phyloP scores from a whole-genome alignment of 1,140 invertebrate species.

The Radopholus similis region DNA sequence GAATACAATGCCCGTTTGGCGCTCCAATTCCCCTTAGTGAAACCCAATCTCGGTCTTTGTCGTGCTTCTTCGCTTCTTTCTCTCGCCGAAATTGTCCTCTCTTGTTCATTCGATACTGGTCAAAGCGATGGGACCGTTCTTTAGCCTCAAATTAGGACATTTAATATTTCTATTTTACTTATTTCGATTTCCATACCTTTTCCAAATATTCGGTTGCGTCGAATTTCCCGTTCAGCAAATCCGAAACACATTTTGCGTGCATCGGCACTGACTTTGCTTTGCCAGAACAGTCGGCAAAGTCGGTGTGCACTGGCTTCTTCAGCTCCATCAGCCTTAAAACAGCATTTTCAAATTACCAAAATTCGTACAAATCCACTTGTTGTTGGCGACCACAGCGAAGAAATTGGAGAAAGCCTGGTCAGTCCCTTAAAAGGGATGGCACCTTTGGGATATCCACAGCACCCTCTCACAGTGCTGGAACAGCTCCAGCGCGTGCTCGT shows the following conservation, averaged over 20 bases:
- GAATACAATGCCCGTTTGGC: neutral
- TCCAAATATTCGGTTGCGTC: neutral
- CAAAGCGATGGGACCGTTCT: neutral
- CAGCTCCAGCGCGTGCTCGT: slow-evolving; percentile 4
- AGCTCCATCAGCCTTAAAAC: slow-evolving; percentile 23
- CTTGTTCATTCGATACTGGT: slow-evolving; percentile 1
- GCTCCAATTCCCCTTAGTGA: neutral
- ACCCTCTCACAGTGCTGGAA: slow-evolving; percentile 19
- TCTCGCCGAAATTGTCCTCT: slow-evolving; percentile 1
- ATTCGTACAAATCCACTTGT: neutral
- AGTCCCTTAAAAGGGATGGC: neutral
- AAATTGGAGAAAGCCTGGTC: slow-evolving; percentile 19
- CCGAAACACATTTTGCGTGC: slow-evolving; percentile 28
- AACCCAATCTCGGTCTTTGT: neutral
- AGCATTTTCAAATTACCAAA: neutral
- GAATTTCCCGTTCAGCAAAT: slow-evolving; percentile 9
- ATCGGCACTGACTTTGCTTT: slow-evolving; percentile 16
- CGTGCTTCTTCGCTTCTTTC: too few relatives aligned
- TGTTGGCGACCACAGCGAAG: slow-evolving; percentile 13
- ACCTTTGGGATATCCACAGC: too few relatives aligned
- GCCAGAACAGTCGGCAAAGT: slow-evolving; percentile 21
- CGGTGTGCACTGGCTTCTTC: slow-evolving; percentile 19
- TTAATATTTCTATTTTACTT: too few relatives aligned
- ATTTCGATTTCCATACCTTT: too few relatives aligned
- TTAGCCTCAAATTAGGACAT: too few relatives aligned